phyloP scores from a whole-genome alignment of 2,888 invertebrate genomes.

The Eristalis tenax region DNA sequence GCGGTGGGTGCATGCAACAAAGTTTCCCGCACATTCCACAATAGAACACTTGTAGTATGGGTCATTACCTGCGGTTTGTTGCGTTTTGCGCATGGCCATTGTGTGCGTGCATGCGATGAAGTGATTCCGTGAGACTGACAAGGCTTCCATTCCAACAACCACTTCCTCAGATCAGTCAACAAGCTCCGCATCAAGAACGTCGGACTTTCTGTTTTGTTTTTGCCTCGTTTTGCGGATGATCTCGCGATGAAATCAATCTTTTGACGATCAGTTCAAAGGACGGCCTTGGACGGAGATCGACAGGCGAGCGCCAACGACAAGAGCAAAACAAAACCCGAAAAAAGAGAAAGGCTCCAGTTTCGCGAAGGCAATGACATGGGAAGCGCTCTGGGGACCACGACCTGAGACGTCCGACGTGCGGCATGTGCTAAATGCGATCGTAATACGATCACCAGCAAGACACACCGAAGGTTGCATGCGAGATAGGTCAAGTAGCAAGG shows the following conservation, averaged over 20 bases:
- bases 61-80: conserved; percentile 66
- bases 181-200: background rate
- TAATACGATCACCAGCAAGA: background rate
- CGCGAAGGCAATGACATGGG: background rate
- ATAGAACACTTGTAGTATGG: conserved; percentile 37
- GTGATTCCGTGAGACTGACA: too few relatives aligned
- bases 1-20: conserved; percentile 27
- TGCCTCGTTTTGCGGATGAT: background rate
- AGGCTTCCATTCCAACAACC: conserved; percentile 11
- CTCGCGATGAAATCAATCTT: background rate
- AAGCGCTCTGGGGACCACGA: background rate
- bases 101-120: background rate
- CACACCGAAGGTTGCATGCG: background rate
- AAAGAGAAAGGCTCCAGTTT: conserved; percentile 29
- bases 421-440: background rate
- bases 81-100: conserved; percentile 30
- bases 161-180: conserved; percentile 4
- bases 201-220: background rate
- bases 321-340: background rate
- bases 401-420: background rate
- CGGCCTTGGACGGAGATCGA: conserved; percentile 16
- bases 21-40: background rate
- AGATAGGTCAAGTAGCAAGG: background rate
- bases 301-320: background rate
- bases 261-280: conserved; percentile 14